A percentile compares a stretch with the other conserved stretches of the same genome.
Evolutionary conservation across 2,888 invertebrate species (phyloP).

Genomic region (Platycheirus albimanus): DNA sequence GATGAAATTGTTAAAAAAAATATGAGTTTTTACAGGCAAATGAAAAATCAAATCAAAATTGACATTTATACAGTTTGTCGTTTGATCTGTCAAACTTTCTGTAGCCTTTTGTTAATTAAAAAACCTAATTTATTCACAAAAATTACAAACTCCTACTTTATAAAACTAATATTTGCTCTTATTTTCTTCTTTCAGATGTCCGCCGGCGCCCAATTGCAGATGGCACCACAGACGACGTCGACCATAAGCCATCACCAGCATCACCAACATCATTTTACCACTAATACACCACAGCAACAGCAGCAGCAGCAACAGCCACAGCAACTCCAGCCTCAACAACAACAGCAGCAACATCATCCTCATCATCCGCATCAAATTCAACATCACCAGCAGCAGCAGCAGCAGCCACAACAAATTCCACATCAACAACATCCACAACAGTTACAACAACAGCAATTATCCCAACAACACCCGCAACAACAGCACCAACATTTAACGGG

Average conservation of each 20-base stretch:
- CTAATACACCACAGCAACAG: slow-evolving; percentile 77
- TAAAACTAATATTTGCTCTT: slow-evolving; percentile 25
- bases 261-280: slow-evolving; percentile 79
- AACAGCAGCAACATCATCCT: slow-evolving; percentile 74
- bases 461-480: slow-evolving; percentile 85
- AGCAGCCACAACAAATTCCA: slow-evolving; percentile 51
- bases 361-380: slow-evolving; percentile 75
- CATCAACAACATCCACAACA: slow-evolving; percentile 67
- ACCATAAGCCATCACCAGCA: slow-evolving; percentile 82
- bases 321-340: slow-evolving; percentile 74
- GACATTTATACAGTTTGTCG: no score
- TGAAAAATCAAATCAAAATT: no score
- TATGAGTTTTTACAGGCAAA: no score
- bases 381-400: slow-evolving; percentile 67
- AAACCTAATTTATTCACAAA: no score
- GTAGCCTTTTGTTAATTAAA: no score
- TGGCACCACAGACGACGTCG: slow-evolving; percentile 95
- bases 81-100: no score
- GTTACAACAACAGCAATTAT: slow-evolving; percentile 72
- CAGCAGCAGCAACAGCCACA: slow-evolving; percentile 78
- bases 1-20: no score
- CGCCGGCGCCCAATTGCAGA: slow-evolving; percentile 98
- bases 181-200: slow-evolving; percentile 89
- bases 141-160: slow-evolving; percentile 77
- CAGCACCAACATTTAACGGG: slow-evolving; percentile 78